Evolutionary conservation across 2,888 invertebrate species (phyloP).

Genomic region (Stenchaetothrips biformis): DNA sequence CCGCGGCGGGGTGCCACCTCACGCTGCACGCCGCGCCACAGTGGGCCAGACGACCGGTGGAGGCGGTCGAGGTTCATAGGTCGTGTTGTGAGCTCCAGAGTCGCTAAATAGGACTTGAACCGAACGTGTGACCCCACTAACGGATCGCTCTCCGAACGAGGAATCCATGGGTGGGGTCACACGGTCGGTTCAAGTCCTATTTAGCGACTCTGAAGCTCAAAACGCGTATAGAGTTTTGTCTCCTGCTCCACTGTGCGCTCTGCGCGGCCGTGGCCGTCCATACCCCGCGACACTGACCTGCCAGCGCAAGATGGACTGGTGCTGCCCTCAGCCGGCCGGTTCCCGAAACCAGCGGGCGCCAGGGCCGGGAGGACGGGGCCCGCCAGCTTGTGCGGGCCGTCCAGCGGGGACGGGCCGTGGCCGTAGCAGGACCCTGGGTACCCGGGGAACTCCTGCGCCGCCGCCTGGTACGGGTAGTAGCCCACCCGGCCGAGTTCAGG

Average conservation of each 20-base stretch:
- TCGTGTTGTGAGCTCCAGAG: too few relatives aligned
- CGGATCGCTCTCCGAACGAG: too few relatives aligned
- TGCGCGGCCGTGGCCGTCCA: background rate
- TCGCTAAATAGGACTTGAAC: too few relatives aligned
- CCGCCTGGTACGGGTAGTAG: conserved; percentile 5
- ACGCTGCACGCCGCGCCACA: too few relatives aligned
- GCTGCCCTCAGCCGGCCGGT: conserved; percentile 3
- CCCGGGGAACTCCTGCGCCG: background rate
- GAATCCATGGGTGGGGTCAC: too few relatives aligned
- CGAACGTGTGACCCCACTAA: too few relatives aligned
- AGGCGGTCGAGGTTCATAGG: too few relatives aligned
- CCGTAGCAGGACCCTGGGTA: background rate
- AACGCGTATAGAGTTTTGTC: too few relatives aligned
- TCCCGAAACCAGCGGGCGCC: background rate
- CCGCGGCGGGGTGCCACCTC: background rate
- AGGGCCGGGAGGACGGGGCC: background rate
- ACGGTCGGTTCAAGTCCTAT: too few relatives aligned
- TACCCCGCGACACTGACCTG: background rate
- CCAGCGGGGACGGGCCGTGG: background rate
- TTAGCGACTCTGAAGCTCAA: too few relatives aligned
- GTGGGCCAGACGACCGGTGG: too few relatives aligned
- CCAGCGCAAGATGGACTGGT: background rate
- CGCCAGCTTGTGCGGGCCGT: background rate
- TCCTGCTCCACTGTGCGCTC: too few relatives aligned
- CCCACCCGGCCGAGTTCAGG: background rate